Conservation (phyloP, 92 coral and sea anemone species). For the Epizoanthus ramosus region DNA sequence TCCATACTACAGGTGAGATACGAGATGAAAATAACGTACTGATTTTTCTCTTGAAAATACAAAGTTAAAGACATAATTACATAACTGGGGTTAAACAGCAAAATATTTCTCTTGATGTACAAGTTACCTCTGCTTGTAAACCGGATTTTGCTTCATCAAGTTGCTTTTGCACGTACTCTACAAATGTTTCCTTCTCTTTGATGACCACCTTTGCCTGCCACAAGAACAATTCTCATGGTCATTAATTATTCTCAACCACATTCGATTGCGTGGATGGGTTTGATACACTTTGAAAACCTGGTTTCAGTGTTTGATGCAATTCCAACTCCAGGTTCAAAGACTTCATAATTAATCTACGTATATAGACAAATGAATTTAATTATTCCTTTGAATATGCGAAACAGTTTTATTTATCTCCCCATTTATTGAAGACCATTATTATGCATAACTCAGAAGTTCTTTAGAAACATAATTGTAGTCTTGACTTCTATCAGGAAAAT, state of each 20-base stretch:
- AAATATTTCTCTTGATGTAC: background rate
- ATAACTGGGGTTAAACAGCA: background rate
- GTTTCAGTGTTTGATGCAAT: too few species aligned
- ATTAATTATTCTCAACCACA: background rate
- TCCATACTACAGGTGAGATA: background rate
- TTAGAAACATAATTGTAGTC: too few species aligned
- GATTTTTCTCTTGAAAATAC: background rate
- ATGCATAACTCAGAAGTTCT: too few species aligned
- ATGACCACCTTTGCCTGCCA: slow-evolving; percentile 79
- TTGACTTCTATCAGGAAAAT: too few species aligned
- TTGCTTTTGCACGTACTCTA: slow-evolving; percentile 94
- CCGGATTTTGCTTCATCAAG: slow-evolving; percentile 81
- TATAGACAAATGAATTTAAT: too few species aligned
- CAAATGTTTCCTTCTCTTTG: slow-evolving; percentile 89
- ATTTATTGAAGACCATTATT: too few species aligned
- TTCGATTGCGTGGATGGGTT: too few species aligned
- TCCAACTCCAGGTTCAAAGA: too few species aligned
- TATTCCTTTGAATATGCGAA: too few species aligned
- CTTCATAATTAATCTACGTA: too few species aligned
- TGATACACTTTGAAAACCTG: too few species aligned
- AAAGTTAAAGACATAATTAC: background rate
- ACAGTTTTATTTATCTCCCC: too few species aligned
- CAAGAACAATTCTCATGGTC: background rate
- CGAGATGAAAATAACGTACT: background rate
- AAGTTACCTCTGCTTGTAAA: slow-evolving; percentile 75